These are phyloP conservation scores for Drosophila birchii DNA, from an alignment of 2,888 invertebrate genomes.

Conservation along the genomic window DNA sequence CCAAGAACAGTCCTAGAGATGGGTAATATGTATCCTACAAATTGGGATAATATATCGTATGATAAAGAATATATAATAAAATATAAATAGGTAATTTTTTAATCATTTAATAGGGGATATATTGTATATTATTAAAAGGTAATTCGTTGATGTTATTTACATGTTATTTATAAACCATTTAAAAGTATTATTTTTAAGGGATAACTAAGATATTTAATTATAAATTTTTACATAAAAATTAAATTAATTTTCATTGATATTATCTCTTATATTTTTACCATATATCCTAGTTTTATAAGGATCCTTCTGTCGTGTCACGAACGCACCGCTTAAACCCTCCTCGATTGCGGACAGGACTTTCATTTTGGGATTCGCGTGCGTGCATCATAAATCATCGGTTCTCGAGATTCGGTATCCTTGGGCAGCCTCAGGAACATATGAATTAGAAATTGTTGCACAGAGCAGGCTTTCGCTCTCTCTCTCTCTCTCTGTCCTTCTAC, in stretches of 20 bases:
- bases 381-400: constrained; percentile 70
- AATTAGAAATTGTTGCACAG: constrained; percentile 74
- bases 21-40: background rate
- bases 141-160: too few species aligned
- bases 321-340: background rate
- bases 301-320: constrained; percentile 13
- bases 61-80: background rate
- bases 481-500: background rate
- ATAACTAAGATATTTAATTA: too few species aligned
- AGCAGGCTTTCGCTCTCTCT: background rate
- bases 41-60: background rate
- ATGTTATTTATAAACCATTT: too few species aligned
- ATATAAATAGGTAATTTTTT: background rate
- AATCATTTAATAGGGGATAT: too few species aligned
- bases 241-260: too few species aligned
- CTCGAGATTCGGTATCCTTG: constrained; percentile 17
- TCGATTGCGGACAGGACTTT: constrained; percentile 44
- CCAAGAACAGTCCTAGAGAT: constrained; percentile 10
- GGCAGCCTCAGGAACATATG: constrained; percentile 67
- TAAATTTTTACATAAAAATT: too few species aligned
- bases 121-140: too few species aligned
- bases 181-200: too few species aligned
- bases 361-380: constrained; percentile 68
- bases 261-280: too few species aligned
- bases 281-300: background rate